Evolutionary conservation across 1,140 invertebrate genomes (phyloP), one percentile per base, ranked within the genome.

Genomic region (Heliconius eleuchia): DNA sequence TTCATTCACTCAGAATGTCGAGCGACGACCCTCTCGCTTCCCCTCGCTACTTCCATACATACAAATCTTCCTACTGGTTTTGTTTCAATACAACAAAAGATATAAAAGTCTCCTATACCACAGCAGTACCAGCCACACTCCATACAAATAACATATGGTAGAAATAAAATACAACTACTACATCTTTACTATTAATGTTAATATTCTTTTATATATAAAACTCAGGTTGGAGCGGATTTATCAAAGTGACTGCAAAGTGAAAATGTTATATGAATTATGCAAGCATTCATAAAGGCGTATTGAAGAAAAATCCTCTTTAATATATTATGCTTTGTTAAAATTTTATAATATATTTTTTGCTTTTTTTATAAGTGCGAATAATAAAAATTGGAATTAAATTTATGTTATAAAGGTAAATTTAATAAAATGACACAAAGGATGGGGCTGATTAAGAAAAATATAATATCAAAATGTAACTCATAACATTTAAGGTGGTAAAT

Each of bases 1-100:
- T 76, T 70, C 39, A 76, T 74, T 80, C 74, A 73, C 71, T 71
- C 76, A 66, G 23, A 66, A 66, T 6, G 66, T 37, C 46, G 46
- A 77, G 46, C 60, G 18, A 34, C 70, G 57, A 70, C 76, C 76
- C 76, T 77, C 66, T 52, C 27, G 39, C 30, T 37, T 71, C 30
- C 71, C 30, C 18, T 19, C 71, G 19, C 19, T 71, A 37, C 6
- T 71, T 19, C 37, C 16, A 39, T 39, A 71, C 11, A 66, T 30
- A 16, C 23, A 23, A 16, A 3, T 34, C 34, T 34, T 34, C 23
- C 23, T 66, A 3, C 8, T 27, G 27, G 57, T 66, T 66, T 66
- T 66, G 23, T 66, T 66, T 27, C 3, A 66, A 66, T 30, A 66
- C 9, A 66, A 30, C 11, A 66, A 66, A 30, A 66, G 60, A 66